Evolutionary conservation across 2,888 invertebrate genomes (phyloP), one percentile per base, ranked within the genome.

Genomic region (Agrochola lychnidis): DNA sequence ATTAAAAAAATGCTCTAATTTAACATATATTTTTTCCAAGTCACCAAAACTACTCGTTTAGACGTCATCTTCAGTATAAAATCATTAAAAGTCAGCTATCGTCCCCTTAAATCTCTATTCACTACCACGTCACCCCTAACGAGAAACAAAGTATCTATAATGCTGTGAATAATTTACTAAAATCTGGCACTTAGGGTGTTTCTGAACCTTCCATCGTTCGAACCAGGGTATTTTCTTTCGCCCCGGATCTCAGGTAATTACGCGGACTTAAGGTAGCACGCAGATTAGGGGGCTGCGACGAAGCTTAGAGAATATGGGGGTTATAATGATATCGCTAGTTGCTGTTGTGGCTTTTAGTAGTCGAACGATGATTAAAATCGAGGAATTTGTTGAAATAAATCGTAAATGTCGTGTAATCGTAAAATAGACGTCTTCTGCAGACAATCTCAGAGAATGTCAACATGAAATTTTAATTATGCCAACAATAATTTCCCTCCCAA

Each of bases 211-310:
- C 66, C 62, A 72, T 76, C 53, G 66, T 73, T 70, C 64, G 61
- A 71, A 59, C 61, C 75, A 76, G 86, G 86, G 88, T 94, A 92
- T 94, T 93, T 94, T 95, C 94, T 94, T 95, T 94, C 86, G 86
- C 77, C 84, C 88, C 84, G 87, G 90, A 90, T 90, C 87, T 86
- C 87, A 93, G 93, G 92, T 94, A 94, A 94, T 94, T 94, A 94
- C 93, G 91, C 89, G 90, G 92, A 90, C 92, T 94, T 94, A 94
- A 91, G 92, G 91, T 89, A 90, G 88, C 87, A 80, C 87, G 77
- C 82, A 91, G 93, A 93, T 94, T 94, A 92, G 87, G 87, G 86
- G 79, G 82, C 63, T 79, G 61, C 25, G 70, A 51, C 51, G 36
- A 36, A 51, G 48, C 53, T 73, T 76, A 82, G 22, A 45, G 66